These are phyloP conservation scores for Hyposoter dolosus DNA, from an alignment of 2,888 invertebrate genomes.

Conservation along the genomic window DNA sequence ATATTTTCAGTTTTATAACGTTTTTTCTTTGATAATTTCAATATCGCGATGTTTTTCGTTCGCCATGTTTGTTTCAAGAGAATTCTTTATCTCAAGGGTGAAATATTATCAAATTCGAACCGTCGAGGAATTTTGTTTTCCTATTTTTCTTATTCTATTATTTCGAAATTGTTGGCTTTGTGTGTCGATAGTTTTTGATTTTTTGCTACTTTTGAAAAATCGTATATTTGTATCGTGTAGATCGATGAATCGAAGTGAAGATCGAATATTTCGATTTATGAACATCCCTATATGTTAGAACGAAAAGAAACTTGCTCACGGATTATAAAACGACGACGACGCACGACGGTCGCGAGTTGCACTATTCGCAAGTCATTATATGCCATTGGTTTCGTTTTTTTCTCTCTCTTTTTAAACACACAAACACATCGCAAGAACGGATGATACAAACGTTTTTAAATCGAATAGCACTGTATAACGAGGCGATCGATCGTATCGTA, in stretches of 20 bases:
- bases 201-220: background rate
- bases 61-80: background rate
- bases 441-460: background rate
- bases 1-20: background rate
- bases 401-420: background rate
- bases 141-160: background rate
- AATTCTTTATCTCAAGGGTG: background rate
- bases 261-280: background rate
- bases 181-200: background rate
- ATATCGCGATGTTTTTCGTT: background rate
- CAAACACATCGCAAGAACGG: background rate
- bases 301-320: slow-evolving; percentile 19
- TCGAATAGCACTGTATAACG: slow-evolving; percentile 32
- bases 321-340: slow-evolving; percentile 35
- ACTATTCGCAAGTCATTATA: slow-evolving; percentile 64
- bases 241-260: background rate
- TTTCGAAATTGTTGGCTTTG: background rate
- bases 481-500: background rate
- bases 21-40: background rate
- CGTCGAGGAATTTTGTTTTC: too few species aligned
- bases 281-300: background rate
- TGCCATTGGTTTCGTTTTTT: slow-evolving; percentile 12
- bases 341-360: slow-evolving; percentile 31
- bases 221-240: background rate
- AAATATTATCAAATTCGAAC: too few species aligned